Evolutionary conservation across 2,888 invertebrate genomes (phyloP).

Genomic region (Oscheius sp.): DNA sequence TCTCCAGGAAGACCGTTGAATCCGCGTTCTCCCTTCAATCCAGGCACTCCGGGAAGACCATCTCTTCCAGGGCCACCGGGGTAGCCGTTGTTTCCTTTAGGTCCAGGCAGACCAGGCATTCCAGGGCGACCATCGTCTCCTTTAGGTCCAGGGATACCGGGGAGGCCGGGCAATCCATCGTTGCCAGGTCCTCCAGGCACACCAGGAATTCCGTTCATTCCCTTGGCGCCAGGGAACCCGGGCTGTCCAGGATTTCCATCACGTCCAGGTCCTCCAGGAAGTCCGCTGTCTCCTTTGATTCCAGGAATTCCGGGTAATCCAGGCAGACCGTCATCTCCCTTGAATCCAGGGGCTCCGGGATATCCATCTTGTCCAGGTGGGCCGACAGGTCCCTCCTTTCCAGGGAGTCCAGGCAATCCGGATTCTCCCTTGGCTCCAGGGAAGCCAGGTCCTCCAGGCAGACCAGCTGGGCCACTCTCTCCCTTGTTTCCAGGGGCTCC

Average conservation of each 20-base stretch:
- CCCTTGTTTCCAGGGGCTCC: slow-evolving; percentile 70
- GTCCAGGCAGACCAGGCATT: slow-evolving; percentile 77
- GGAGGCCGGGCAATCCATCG: slow-evolving; percentile 55
- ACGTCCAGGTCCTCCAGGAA: slow-evolving; percentile 61
- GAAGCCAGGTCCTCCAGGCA: slow-evolving; percentile 73
- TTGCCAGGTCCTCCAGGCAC: slow-evolving; percentile 46
- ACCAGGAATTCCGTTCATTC: slow-evolving; percentile 70
- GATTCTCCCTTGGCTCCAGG: slow-evolving; percentile 70
- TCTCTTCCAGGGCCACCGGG: slow-evolving; percentile 71
- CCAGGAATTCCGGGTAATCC: slow-evolving; percentile 70
- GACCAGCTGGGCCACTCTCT: slow-evolving; percentile 70
- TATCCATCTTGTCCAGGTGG: slow-evolving; percentile 64
- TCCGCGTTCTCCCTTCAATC: slow-evolving; percentile 63
- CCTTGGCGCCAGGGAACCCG: slow-evolving; percentile 71
- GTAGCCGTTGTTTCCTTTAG: slow-evolving; percentile 75
- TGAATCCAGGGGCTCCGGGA: slow-evolving; percentile 61
- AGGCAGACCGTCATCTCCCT: slow-evolving; percentile 62
- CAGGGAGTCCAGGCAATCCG: slow-evolving; percentile 60
- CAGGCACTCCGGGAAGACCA: slow-evolving; percentile 73
- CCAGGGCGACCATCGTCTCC: slow-evolving; percentile 79
- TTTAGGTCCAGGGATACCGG: slow-evolving; percentile 66
- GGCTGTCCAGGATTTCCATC: slow-evolving; percentile 74
- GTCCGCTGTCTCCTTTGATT: slow-evolving; percentile 72
- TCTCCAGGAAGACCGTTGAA: slow-evolving; percentile 74
- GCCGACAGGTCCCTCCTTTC: slow-evolving; percentile 64